phyloP scores from a whole-genome alignment of 2,113 vertebrate genomes.

The Albula goreensis region DNA sequence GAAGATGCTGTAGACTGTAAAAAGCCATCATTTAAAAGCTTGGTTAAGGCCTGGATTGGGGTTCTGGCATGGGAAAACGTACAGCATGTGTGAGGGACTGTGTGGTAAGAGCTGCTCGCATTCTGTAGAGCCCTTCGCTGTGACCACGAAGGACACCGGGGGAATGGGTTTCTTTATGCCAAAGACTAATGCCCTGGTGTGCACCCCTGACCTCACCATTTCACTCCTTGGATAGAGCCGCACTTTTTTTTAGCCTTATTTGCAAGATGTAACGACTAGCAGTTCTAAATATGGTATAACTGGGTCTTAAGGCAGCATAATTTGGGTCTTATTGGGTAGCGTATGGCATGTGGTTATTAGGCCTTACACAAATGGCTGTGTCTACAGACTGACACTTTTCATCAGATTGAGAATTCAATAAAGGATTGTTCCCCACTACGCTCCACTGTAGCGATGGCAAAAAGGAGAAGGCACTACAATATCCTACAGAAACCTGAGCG shows the following conservation, averaged over 20 bases:
- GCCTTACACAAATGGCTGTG: not conserved
- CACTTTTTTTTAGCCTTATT: not conserved
- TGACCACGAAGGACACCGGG: not conserved
- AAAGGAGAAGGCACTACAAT: not conserved
- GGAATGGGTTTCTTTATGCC: not conserved
- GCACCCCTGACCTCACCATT: not conserved
- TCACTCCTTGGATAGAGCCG: no score
- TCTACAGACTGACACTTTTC: not conserved
- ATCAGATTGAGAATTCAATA: not conserved
- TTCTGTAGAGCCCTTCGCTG: not conserved
- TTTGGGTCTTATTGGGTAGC: not conserved
- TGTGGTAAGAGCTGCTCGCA: not conserved
- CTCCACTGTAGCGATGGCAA: not conserved
- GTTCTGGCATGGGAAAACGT: not conserved
- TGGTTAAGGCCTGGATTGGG: not conserved
- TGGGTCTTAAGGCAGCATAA: not conserved
- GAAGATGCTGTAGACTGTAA: constrained; percentile 29
- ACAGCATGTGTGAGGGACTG: not conserved
- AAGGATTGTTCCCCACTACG: not conserved
- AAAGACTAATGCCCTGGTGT: not conserved
- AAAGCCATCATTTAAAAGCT: not conserved
- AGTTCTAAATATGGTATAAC: no score
- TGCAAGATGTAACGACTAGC: not conserved
- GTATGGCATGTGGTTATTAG: not conserved
- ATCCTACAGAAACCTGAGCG: not conserved